Conservation (phyloP, 2,797 vertebrate genomes). For the Oreonectes daqikongensis region DNA sequence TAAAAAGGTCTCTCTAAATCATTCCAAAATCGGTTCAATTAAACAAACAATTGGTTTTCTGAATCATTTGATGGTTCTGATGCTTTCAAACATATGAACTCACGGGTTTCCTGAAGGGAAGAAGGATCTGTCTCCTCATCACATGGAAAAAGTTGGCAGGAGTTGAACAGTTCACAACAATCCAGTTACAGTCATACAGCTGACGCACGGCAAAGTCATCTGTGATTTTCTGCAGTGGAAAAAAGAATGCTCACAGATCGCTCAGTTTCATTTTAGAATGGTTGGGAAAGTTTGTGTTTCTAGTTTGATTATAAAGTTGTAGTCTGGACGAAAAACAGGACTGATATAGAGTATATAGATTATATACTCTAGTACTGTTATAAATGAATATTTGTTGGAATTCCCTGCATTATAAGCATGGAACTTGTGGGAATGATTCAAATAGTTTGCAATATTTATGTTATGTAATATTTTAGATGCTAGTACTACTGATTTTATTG, state of each 20-base stretch:
- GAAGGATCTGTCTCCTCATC: conserved; percentile 83
- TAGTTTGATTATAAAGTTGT: not conserved
- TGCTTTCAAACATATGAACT: conserved; percentile 55
- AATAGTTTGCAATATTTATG: not conserved
- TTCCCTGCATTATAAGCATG: too few relatives aligned
- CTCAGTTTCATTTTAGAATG: not conserved
- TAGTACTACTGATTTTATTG: not conserved
- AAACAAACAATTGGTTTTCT: not conserved
- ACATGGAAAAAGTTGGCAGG: conserved; percentile 88
- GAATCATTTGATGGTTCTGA: not conserved
- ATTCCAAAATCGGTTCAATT: too few relatives aligned
- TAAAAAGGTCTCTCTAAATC: not conserved
- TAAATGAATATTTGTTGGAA: too few relatives aligned
- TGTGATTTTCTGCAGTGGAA: conserved; percentile 71
- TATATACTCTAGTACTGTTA: too few relatives aligned
- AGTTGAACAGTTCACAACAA: conserved; percentile 86
- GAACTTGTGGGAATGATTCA: not conserved
- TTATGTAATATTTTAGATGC: too few relatives aligned
- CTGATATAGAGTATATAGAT: too few relatives aligned
- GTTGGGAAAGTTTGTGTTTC: not conserved
- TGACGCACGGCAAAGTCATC: conserved; percentile 84
- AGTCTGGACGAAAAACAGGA: not conserved
- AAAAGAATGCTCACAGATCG: not conserved
- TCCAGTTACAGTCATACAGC: conserved; percentile 89
- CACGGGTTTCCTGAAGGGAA: conserved; percentile 89